A percentile compares a stretch with the other conserved stretches of the same genome.
Conservation (phyloP, 2,888 invertebrate genomes). For the Rapana venosa region DNA sequence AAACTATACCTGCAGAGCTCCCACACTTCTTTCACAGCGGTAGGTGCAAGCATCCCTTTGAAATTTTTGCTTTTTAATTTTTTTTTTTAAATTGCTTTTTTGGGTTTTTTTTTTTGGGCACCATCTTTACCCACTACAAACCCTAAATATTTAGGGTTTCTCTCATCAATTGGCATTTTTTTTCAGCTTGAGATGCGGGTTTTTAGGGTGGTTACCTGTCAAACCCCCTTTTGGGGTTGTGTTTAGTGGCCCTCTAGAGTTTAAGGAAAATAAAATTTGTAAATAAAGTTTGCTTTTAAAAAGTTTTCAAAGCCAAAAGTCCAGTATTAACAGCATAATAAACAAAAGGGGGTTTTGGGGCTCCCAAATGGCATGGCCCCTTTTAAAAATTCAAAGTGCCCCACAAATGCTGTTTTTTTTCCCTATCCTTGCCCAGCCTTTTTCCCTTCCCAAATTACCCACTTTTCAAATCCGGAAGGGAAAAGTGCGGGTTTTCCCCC, state of each 20-base stretch:
- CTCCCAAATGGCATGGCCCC: constrained; percentile 30
- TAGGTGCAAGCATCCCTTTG: constrained; percentile 44
- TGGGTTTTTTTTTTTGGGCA: too few relatives aligned
- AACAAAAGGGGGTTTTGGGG: constrained; percentile 19
- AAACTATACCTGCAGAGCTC: constrained; percentile 54
- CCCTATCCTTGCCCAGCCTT: constrained; percentile 14
- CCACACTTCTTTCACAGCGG: constrained; percentile 48
- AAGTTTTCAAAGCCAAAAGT: constrained; percentile 39
- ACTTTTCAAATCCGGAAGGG: constrained; percentile 25
- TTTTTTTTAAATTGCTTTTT: too few relatives aligned
- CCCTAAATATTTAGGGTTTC: too few relatives aligned
- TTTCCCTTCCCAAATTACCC: constrained; percentile 40
- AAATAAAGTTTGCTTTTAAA: constrained; percentile 47
- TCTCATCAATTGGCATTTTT: too few relatives aligned
- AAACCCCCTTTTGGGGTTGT: constrained; percentile 46
- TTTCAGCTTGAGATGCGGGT: too few relatives aligned
- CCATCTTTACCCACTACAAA: too few relatives aligned
- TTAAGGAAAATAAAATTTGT: constrained; percentile 46
- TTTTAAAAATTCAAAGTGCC: constrained; percentile 39
- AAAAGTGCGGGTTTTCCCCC: neutral
- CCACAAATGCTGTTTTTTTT: constrained; percentile 41
- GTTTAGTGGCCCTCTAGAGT: constrained; percentile 49
- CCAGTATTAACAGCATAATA: constrained; percentile 15
- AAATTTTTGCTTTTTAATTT: constrained; percentile 49
- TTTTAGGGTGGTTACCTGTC: too few relatives aligned